Base-by-base conservation (phyloP, 2,113 vertebrate species). In the Cnemophilus loriae region DNA sequence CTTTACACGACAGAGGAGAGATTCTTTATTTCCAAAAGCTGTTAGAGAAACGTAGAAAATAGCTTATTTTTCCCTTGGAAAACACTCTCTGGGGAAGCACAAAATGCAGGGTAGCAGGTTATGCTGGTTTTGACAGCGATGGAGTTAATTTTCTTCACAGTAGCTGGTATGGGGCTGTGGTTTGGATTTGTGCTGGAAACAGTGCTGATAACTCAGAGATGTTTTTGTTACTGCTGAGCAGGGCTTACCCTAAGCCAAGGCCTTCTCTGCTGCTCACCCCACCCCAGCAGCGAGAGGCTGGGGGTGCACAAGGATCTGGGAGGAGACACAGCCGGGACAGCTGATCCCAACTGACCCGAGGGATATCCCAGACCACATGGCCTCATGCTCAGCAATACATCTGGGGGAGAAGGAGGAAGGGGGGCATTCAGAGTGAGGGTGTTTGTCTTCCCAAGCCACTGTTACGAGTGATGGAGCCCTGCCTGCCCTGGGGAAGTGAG, bases 361-460 rank as follows among this genome's bases (percentile, higher is more conserved):
- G 47, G 33, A 46, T 10, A 15, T 20, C n/a, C 64, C n/a, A 24
- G n/a, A 9, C 3, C 64, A 11, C 3, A 6, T 2, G 33, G 28
- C n/a, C 22, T 30, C 27, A 27, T 27, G 3, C 53, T 52, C 63
- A 44, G 53, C 84, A 44, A 41, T 13, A 9, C 1, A 18, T 1
- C 26, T 22, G 33, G 17, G 3, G 8, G 12, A 57, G 57, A 7
- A 33, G 7, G 28, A 59, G 27, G 52, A 39, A 10, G 3, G 17
- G 5, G 16, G 21, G 3, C 3, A 2, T 32, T 39, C 0, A 2
- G 11, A n/a, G 37, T 0, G 30, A n/a, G 10, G 47, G 16, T 3
- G 5, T 19, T 61, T 44, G 53, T 21, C 14, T 44, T 35, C 41
- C 65, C 30, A 9, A 61, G 46, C 0, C 11, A 27, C 35, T 1